Conservation (phyloP, 2,113 vertebrate genomes). For the Prionailurus viverrinus region DNA sequence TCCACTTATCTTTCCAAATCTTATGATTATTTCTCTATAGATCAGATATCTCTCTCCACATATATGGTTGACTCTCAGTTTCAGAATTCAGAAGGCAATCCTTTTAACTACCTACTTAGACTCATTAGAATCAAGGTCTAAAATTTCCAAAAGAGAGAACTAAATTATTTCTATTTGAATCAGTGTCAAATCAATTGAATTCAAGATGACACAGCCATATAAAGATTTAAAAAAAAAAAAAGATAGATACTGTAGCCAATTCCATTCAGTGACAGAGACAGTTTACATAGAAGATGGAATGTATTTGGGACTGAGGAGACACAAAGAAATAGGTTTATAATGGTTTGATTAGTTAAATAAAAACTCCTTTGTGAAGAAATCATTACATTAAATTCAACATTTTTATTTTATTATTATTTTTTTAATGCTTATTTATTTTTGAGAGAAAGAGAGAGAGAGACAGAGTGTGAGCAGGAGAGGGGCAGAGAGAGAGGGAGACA, state of each 20-base stretch:
- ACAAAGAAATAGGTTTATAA: not conserved
- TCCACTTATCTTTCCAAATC: not conserved
- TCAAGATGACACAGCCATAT: not conserved
- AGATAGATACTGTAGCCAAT: not conserved
- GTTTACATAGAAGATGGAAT: not conserved
- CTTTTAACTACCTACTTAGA: not conserved
- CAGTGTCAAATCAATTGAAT: not conserved
- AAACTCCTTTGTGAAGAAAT: not conserved
- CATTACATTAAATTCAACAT: not conserved
- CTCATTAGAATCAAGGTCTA: not conserved
- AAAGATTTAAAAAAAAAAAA: not conserved
- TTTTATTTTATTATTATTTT: not conserved
- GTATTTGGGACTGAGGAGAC: not conserved
- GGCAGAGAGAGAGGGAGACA: no score
- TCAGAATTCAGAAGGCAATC: not conserved
- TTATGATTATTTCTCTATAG: not conserved
- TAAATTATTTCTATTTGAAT: conserved; percentile 40
- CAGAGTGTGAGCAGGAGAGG: no score
- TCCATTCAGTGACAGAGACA: not conserved
- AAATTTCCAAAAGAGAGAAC: not conserved
- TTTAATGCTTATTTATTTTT: no score
- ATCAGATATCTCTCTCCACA: not conserved
- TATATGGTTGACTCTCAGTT: not conserved
- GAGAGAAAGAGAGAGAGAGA: no score
- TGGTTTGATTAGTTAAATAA: not conserved